A percentile compares a stretch with the other conserved stretches of the same genome.
Evolutionary conservation across 2,888 invertebrate genomes (phyloP).

Genomic region (Cryptocephalus moraei): DNA sequence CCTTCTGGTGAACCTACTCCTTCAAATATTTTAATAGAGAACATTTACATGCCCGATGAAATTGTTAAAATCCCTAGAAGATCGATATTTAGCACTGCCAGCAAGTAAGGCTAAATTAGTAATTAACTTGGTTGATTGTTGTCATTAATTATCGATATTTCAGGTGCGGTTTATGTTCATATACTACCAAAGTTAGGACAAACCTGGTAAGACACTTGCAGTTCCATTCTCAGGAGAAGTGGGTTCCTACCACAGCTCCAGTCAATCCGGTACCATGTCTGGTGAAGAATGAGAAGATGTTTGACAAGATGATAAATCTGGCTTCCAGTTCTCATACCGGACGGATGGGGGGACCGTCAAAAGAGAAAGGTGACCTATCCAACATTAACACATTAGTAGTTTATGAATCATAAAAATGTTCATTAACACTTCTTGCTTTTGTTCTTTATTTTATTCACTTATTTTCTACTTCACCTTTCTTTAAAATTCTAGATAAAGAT

Average conservation of each 20-base stretch:
- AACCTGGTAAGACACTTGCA: constrained; percentile 65
- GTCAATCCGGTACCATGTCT: constrained; percentile 76
- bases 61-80: constrained; percentile 52
- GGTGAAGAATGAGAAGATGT: constrained; percentile 67
- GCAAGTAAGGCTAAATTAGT: constrained; percentile 4
- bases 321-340: constrained; percentile 53
- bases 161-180: constrained; percentile 49
- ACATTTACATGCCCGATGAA: constrained; percentile 47
- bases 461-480: no score
- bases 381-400: background rate
- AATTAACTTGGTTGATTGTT: background rate
- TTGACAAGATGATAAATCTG: constrained; percentile 76
- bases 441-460: background rate
- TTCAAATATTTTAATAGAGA: constrained; percentile 2
- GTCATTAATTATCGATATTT: background rate
- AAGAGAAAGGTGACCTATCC: constrained; percentile 15
- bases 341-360: constrained; percentile 33
- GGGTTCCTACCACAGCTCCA: constrained; percentile 56
- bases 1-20: constrained; percentile 4
- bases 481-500: constrained; percentile 12
- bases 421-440: no score
- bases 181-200: constrained; percentile 51
- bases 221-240: constrained; percentile 49
- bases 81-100: constrained; percentile 49
- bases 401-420: no score